Conservation (phyloP, 2,888 invertebrate genomes). For the Pantelozetes paolii region DNA sequence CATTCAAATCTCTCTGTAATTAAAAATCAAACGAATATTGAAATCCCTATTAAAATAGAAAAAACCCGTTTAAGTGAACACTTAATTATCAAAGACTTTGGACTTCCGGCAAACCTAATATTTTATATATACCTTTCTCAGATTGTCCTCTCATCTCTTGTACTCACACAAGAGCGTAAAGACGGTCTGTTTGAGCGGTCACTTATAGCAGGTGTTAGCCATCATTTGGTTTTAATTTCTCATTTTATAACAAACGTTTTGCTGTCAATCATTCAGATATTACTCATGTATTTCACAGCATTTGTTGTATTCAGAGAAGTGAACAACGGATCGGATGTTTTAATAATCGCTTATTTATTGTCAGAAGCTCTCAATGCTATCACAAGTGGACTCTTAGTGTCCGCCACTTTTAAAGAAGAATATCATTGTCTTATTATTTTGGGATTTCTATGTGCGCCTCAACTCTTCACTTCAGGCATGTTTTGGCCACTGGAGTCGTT, state of each 20-base stretch:
- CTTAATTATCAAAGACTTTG: constrained; percentile 24
- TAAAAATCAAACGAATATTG: constrained; percentile 14
- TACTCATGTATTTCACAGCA: constrained; percentile 29
- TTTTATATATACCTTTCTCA: constrained; percentile 29
- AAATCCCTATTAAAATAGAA: constrained; percentile 35
- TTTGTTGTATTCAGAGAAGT: constrained; percentile 27
- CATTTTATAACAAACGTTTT: constrained; percentile 39
- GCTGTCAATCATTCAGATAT: constrained; percentile 27
- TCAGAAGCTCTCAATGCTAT: constrained; percentile 26
- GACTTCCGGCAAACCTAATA: constrained; percentile 29
- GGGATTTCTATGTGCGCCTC: constrained; percentile 37
- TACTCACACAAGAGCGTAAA: constrained; percentile 38
- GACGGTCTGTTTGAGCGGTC: constrained; percentile 41
- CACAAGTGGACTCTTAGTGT: constrained; percentile 35
- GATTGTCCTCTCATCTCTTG: constrained; percentile 29
- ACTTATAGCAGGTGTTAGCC: constrained; percentile 37
- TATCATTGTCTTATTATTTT: constrained; percentile 34
- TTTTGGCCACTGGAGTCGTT: constrained; percentile 96
- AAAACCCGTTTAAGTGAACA: background rate
- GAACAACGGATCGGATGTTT: background rate
- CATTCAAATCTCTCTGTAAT: background rate
- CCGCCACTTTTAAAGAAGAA: constrained; percentile 26
- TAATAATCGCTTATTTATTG: background rate
- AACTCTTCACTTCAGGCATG: constrained; percentile 62
- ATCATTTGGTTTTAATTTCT: constrained; percentile 38